Conservation (phyloP, 2,797 vertebrate species). For the Cyprinella venusta region DNA sequence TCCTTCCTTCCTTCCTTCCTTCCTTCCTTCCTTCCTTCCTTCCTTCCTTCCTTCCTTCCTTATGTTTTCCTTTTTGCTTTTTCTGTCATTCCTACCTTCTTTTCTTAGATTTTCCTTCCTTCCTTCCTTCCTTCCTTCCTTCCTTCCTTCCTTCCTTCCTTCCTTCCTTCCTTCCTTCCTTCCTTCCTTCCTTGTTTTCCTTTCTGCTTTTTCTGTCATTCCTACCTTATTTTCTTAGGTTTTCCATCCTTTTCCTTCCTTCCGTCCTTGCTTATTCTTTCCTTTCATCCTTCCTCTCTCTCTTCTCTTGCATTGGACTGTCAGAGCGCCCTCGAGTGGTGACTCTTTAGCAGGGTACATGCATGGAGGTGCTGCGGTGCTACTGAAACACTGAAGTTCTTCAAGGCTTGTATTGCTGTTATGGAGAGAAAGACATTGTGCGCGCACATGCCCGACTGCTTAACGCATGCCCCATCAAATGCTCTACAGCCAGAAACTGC, state of each 20-base stretch:
- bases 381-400: slow-evolving; percentile 62
- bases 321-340: slow-evolving; percentile 72
- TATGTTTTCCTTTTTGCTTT: slow-evolving; percentile 10
- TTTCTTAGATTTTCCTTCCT: slow-evolving; percentile 54
- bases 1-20: no score
- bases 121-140: background rate
- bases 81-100: slow-evolving; percentile 2
- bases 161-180: no score
- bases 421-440: slow-evolving; percentile 7
- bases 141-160: background rate
- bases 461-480: slow-evolving; percentile 72
- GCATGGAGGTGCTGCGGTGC: slow-evolving; percentile 78
- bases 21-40: background rate
- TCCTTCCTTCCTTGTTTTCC: no score
- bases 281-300: background rate
- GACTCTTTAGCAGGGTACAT: slow-evolving; percentile 71
- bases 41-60: background rate
- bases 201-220: slow-evolving; percentile 23
- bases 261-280: no score
- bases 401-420: slow-evolving; percentile 57
- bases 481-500: slow-evolving; percentile 71
- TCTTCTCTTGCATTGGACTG: slow-evolving; percentile 70
- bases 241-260: slow-evolving; percentile 13
- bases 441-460: slow-evolving; percentile 57
- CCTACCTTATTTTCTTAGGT: slow-evolving; percentile 18